Evolutionary conservation across 2,113 vertebrate genomes (phyloP), one percentile per base, ranked within the genome.

Genomic region (Hystrix cristata): DNA sequence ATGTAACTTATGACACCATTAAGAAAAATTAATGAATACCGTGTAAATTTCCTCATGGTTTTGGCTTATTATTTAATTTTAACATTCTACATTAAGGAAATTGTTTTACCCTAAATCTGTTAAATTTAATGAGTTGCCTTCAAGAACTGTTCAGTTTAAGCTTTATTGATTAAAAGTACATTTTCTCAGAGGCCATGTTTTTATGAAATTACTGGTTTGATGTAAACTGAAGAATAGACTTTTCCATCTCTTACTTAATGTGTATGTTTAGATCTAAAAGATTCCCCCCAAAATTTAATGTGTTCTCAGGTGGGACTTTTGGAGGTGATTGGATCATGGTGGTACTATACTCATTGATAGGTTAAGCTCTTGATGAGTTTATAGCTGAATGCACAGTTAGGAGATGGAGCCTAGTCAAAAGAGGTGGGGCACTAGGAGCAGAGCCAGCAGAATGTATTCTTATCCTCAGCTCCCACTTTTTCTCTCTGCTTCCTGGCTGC

Each of bases 121-220:
- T 96, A 97, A 67, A 60, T 94, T 97, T 95, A 97, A 97, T 91
- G 87, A 93, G 62, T 80, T 97, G 78, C 69, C 93, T 90, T 94
- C 76, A 95, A 94, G 93, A 59, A 97, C 59, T 88, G 12, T 84
- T 88, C 81, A 71, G 57, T 87, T 97, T 92, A 95, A 90, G 34
- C 59, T 96, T 51, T 81, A 93, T 89, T 96, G 92, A 65, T 95
- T 95, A 59, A 84, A 96, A 84, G 46, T 69, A 83, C 62, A 90
- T 97, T 92, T 87, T 94, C 71, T 96, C 88, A 97, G 80, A 96
- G 90, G 84, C 43, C 76, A 81, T 92, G 64, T 92, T 93, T 92
- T 96, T 48, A 87, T 80, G 84, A 86, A 95, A 72, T 87, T 62
- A 82, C 69, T 92, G 78, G 92, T 87, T 95, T 90, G 64, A 23